Evolutionary conservation across 2,797 vertebrate genomes (phyloP).

Genomic region (Vespertilio murinus): DNA sequence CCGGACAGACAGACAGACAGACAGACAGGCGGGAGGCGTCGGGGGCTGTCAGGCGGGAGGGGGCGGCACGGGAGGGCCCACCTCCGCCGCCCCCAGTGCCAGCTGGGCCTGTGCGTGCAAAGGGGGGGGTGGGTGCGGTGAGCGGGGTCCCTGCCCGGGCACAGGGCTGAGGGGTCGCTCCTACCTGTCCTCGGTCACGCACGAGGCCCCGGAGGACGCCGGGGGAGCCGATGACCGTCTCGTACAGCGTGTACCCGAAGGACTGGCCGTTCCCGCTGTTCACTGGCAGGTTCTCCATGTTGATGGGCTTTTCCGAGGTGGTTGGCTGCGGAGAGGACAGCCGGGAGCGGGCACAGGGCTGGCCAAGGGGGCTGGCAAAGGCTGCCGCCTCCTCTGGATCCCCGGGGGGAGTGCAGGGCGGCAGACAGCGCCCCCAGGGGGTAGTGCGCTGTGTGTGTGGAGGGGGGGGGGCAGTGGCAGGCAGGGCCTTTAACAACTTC

Average conservation of each 20-base stretch:
- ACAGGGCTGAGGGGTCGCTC: neutral
- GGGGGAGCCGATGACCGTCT: constrained; percentile 89
- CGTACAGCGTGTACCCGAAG: constrained; percentile 93
- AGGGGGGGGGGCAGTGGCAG: no score
- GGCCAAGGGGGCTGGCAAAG: neutral
- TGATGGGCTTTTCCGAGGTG: constrained; percentile 87
- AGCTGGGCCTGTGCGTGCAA: no score
- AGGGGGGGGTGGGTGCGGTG: accelerated
- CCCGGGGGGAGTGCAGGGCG: accelerated
- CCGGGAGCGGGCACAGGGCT: accelerated
- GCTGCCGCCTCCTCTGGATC: neutral
- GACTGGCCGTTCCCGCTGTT: constrained; percentile 92
- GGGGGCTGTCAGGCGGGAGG: neutral
- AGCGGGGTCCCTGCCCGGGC: no score
- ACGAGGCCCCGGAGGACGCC: constrained; percentile 88
- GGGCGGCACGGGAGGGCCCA: accelerated
- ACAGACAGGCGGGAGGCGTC: neutral
- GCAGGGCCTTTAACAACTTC: neutral
- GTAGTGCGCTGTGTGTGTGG: no score
- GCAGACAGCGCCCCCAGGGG: neutral
- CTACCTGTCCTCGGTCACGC: constrained; percentile 92
- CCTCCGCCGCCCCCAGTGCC: neutral
- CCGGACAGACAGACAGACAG: constrained; percentile 43
- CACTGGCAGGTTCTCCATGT: constrained; percentile 93
- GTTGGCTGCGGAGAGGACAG: constrained; percentile 85